phyloP scores from a whole-genome alignment of 2,113 vertebrate genomes.

The Macrotus californicus region DNA sequence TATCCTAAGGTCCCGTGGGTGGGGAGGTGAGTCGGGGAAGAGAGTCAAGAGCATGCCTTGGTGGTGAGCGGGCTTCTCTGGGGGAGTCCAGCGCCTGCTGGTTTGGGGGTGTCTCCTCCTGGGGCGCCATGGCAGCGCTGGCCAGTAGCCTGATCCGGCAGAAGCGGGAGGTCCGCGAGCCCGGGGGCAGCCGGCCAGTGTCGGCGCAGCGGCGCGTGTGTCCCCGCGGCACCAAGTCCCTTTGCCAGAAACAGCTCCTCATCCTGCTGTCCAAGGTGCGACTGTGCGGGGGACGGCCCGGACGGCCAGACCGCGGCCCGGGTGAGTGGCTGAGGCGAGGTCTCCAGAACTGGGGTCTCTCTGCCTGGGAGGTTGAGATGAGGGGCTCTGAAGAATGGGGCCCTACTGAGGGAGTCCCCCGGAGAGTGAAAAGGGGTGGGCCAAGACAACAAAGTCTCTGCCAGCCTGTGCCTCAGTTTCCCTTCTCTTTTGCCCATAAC shows the following conservation, averaged over 20 bases:
- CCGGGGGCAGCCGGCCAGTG: slow-evolving; percentile 85
- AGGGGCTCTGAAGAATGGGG: background rate
- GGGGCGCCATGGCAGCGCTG: slow-evolving; percentile 86
- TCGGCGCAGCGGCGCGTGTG: slow-evolving; percentile 89
- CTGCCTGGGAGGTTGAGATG: slow-evolving; percentile 27
- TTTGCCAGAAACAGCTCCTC: slow-evolving; percentile 92
- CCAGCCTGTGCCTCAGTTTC: slow-evolving; percentile 46
- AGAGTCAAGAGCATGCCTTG: slow-evolving; percentile 51
- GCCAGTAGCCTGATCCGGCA: slow-evolving; percentile 92
- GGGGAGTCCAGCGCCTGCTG: slow-evolving; percentile 22
- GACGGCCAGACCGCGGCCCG: slow-evolving; percentile 84
- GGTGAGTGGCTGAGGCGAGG: slow-evolving; percentile 78
- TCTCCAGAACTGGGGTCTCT: background rate
- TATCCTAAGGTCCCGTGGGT: slow-evolving; percentile 32
- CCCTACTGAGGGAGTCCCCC: background rate
- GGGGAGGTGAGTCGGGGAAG: background rate
- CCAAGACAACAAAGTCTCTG: background rate
- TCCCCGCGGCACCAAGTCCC: slow-evolving; percentile 91
- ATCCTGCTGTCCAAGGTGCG: slow-evolving; percentile 91
- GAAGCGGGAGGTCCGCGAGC: slow-evolving; percentile 89
- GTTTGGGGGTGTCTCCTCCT: slow-evolving; percentile 66
- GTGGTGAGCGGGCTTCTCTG: slow-evolving; percentile 71
- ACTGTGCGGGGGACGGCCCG: slow-evolving; percentile 87
- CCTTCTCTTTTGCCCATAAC: background rate
- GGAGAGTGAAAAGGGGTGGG: slow-evolving; percentile 35